Base-by-base conservation (phyloP, 2,113 vertebrate species). In the Ceyx cyanopectus region DNA sequence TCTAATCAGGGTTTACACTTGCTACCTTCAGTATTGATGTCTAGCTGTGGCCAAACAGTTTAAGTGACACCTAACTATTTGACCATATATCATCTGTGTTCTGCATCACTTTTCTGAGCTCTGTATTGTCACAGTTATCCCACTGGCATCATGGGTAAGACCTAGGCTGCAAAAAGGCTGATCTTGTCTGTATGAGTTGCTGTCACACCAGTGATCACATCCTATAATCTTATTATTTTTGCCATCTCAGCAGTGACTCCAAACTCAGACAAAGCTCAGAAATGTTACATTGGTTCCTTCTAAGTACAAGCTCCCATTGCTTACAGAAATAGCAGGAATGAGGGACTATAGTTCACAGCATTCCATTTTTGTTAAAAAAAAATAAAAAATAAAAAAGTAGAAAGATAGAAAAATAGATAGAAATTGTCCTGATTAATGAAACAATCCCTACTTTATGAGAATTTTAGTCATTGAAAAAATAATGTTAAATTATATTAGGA, bases 211-310 rank as follows among this genome's bases (percentile, higher is more conserved):
- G 45, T 76, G 74, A 89, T 93, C 84, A 72, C 50, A 90, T 60
- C 48, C 27, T 78, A 29, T 93, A 86, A 93, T 90, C 73, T 88
- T 86, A 70, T 72, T 92, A 72, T 83, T 53, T 90, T 90, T 67
- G 32, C 50, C 24, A 72, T 92, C 45, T 90, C 73, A 81, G 69
- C 34, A 65, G 73, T 53, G 58, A 81, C 69, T 96, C 45, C 69
- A 84, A 54, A 92, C 66, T 53, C 82, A 86, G 68, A 86, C 53
- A 88, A 88, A 90, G 23, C 60, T 86, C 69, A 75, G 34, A 85
- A 57, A 5, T 20, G 45, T n/a, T 87, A 80, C 60, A 78, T 32
- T 56, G 43, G 22, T 32, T 69, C 22, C 30, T 91, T 77, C 68
- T 70, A 80, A 77, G 29, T 43, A 70, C 18, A 88, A 83, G 17